These are phyloP conservation scores for Spermophilus dauricus DNA, from an alignment of 2,113 vertebrate species.

Conservation along the genomic window DNA sequence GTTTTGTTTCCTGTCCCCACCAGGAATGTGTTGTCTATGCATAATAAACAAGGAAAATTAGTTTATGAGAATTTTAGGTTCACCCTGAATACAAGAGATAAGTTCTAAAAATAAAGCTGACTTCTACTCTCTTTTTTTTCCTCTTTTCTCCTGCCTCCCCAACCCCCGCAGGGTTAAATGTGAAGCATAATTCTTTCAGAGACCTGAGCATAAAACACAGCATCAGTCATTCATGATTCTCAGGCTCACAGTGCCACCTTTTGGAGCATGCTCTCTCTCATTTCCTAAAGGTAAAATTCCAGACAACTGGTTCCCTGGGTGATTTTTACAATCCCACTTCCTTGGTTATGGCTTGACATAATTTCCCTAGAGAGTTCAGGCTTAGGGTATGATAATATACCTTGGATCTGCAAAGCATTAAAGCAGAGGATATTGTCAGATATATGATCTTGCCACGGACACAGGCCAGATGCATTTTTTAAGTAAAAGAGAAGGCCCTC, in stretches of 20 bases:
- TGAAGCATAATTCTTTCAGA: neutral
- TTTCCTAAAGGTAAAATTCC: neutral
- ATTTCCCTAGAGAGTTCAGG: conserved; percentile 87
- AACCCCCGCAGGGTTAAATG: neutral
- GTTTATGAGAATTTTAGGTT: conserved; percentile 77
- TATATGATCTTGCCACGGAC: conserved; percentile 87
- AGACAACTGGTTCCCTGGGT: conserved; percentile 9
- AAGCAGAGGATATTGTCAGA: conserved; percentile 86
- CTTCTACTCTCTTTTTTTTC: neutral
- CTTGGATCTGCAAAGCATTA: conserved; percentile 88
- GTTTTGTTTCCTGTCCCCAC: conserved; percentile 74
- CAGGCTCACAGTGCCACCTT: conserved; percentile 85
- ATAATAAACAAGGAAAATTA: conserved; percentile 71
- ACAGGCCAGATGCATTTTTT: conserved; percentile 86
- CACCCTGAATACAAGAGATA: conserved; percentile 76
- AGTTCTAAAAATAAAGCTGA: conserved; percentile 75
- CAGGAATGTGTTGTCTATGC: conserved; percentile 57
- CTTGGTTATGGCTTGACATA: conserved; percentile 78
- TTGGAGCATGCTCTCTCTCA: neutral
- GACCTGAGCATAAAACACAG: fast-evolving
- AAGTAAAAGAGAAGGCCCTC: conserved; percentile 75
- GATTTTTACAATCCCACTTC: conserved; percentile 66
- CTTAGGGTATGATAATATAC: conserved; percentile 86
- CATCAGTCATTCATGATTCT: neutral
- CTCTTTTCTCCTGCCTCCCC: fast-evolving